These are phyloP conservation scores for Mionectes olivaceus DNA, from an alignment of 2,797 vertebrate species.

Conservation along the genomic window DNA sequence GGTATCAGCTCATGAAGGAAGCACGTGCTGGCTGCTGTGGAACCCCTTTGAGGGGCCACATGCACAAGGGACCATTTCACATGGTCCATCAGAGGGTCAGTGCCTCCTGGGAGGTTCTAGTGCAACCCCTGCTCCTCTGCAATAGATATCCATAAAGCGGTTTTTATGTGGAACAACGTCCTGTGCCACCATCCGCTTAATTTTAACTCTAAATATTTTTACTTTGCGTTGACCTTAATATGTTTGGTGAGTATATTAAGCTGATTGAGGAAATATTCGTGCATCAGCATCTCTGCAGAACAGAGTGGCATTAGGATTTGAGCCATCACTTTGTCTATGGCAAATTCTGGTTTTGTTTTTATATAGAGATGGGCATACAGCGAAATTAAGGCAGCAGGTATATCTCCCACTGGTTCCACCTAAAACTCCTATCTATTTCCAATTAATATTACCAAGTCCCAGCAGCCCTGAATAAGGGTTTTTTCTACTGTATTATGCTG, in stretches of 20 bases:
- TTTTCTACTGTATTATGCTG: not conserved
- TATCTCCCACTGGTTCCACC: not conserved
- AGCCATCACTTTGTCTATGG: not conserved
- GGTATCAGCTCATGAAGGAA: not conserved
- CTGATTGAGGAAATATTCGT: not conserved
- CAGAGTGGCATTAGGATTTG: not conserved
- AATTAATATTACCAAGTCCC: not conserved
- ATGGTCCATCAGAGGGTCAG: accelerated
- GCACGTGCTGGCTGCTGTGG: not conserved
- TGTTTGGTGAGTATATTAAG: not conserved
- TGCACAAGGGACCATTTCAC: not conserved
- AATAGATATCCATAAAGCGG: not conserved
- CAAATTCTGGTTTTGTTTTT: not conserved
- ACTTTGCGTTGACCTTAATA: not conserved
- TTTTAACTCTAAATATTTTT: not conserved
- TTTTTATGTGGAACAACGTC: accelerated
- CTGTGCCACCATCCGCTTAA: not conserved
- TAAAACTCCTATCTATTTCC: not conserved
- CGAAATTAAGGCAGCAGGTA: not conserved
- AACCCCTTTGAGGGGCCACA: not conserved
- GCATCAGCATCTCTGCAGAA: not conserved
- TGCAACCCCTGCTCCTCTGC: not conserved
- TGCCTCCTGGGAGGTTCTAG: not conserved
- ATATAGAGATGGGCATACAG: not conserved
- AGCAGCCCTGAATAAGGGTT: not conserved